phyloP scores from a whole-genome alignment of 2,888 invertebrate genomes.

The Plagodis pulveraria region DNA sequence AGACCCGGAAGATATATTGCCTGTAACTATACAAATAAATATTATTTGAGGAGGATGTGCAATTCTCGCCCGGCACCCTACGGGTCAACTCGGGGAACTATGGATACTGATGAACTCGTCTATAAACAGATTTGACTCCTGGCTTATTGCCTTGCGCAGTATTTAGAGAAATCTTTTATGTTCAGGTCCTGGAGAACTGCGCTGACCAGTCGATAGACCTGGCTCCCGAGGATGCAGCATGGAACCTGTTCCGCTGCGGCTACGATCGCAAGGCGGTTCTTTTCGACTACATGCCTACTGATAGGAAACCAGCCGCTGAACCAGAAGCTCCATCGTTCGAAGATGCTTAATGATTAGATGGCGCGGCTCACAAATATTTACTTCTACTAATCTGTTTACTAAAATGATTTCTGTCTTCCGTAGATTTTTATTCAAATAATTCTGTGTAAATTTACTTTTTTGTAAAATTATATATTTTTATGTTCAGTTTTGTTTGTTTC shows the following conservation, averaged over 20 bases:
- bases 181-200: constrained; percentile 68
- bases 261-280: constrained; percentile 70
- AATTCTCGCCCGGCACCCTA: too few relatives aligned
- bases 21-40: too few relatives aligned
- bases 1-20: too few relatives aligned
- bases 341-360: constrained; percentile 27
- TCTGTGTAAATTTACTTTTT: background rate
- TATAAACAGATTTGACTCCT: too few relatives aligned
- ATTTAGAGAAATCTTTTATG: background rate
- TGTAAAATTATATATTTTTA: background rate
- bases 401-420: background rate
- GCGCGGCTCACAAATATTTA: constrained; percentile 21
- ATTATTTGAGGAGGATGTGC: too few relatives aligned
- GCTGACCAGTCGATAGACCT: constrained; percentile 60
- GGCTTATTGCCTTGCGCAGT: background rate
- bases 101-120: too few relatives aligned
- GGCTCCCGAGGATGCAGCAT: constrained; percentile 69
- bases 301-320: constrained; percentile 8
- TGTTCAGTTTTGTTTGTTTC: too few relatives aligned
- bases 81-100: too few relatives aligned
- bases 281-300: constrained; percentile 66
- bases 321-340: background rate
- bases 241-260: constrained; percentile 76
- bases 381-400: background rate
- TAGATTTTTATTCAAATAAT: background rate